Evolutionary conservation across 1,140 invertebrate species (phyloP), one percentile per base, ranked within the genome.

Genomic region (Drosophila willistoni): DNA sequence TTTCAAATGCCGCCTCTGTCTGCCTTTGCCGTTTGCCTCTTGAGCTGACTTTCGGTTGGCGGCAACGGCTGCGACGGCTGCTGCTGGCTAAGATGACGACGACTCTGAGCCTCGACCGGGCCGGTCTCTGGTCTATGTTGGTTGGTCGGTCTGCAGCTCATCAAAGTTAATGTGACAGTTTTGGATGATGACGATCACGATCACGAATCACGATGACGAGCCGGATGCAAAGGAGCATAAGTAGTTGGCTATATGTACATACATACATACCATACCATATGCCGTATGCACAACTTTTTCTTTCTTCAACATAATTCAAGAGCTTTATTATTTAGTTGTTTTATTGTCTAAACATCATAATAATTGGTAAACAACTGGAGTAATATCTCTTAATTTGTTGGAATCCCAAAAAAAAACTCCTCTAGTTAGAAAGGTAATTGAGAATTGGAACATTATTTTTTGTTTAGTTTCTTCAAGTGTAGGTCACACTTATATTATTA

Each of bases 111-210:
- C 14, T 55, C 41, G 69, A 65, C 19, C 44, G 5, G 19, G 54
- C 22, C 54, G 47, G 65, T 73, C 72, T 60, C 64, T 34, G 55
- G 42, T 64, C 62, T 44, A 63, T 25, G 6, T 29, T 29, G 51
- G 54, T 17, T 19, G n/a, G 42, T 51, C 17, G 68, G 71, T 64
- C 74, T 71, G 73, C 81, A 84, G 75, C 79, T 86, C 79, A 86
- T 85, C 83, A 82, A 79, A 79, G 68, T 85, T 82, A 85, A 85
- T 85, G 82, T 86, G 83, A 86, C 82, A 85, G 79, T 87, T 82
- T 77, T 85, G 68, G 79, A 71, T 60, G 56, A 60, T 61, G 73
- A 51, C 36, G 36, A 39, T 39, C 36, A 73, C 70, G 44, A 65
- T 34, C 62, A 51, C 36, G 71, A 73, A 51, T 55, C 19, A 22